Evolutionary conservation across 1,140 invertebrate genomes (phyloP), one percentile per base, ranked within the genome.

Genomic region (Drosophila novamexicana): DNA sequence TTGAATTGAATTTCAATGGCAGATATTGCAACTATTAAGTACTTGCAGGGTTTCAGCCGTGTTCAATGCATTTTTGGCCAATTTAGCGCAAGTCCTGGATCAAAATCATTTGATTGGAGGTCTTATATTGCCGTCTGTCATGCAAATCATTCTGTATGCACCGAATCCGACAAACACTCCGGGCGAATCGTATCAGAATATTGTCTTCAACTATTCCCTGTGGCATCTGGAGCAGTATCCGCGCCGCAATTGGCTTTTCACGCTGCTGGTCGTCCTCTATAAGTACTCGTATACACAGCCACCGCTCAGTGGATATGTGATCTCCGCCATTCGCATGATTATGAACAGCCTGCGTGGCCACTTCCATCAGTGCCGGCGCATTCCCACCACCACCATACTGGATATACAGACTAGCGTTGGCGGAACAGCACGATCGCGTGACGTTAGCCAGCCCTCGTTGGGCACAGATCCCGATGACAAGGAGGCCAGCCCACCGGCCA

Each of bases 11-110:
- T 18, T 7, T 16, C 44, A 4, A 9, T 5, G 0, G 1, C 5
- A 49, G 1, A 52, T n/a, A 34, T 53, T 32, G 0, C 42, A 18
- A 50, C 16, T 12, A 0, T 32, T 29, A 62, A 37, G 39, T 75
- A 68, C 70, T 93, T 94, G 44, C 36, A 92, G 90, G 10, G 77
- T 95, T 59, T 99, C 98, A 0, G 96, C 98, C 6, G 97, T 98
- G 1, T 99, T 99, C 93, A 99, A 98, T 93, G 97, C 98, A 6
- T 99, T 99, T 90, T 93, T 99, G 82, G 95, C 97, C 16, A 98
- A 98, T 91, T 93, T 99, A 50, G 97, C 98, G 0, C 96, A 99
- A 95, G 94, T 99, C 18, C 90, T 99, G 78, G 98, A 99, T 92
- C 97, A 98, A 89, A 99, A 99, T 93, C 97, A 98, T 91, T 92